Conservation (phyloP, 2,113 vertebrate genomes). For the Chionodraco myersi region DNA sequence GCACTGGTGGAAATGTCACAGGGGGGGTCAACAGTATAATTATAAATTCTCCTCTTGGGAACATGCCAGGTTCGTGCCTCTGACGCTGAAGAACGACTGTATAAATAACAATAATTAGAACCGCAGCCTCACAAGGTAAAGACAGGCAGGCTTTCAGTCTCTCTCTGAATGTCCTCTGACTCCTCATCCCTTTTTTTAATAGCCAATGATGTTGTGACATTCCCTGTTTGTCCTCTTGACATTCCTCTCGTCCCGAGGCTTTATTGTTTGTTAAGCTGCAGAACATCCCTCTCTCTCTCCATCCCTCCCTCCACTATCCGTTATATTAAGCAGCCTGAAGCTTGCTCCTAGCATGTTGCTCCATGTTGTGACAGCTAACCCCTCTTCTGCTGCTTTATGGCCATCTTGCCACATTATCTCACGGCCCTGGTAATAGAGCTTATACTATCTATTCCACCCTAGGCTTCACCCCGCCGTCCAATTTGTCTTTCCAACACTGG, state of each 20-base stretch:
- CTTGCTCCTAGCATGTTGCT: constrained; percentile 67
- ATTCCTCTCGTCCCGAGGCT: constrained; percentile 36
- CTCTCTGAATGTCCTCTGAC: background rate
- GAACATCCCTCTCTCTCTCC: constrained; percentile 30
- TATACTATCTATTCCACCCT: constrained; percentile 61
- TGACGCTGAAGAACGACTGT: background rate
- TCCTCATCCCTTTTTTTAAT: constrained; percentile 18
- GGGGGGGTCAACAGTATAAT: background rate
- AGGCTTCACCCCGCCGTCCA: constrained; percentile 52
- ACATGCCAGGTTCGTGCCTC: background rate
- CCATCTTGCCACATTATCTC: constrained; percentile 57
- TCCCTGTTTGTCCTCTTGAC: constrained; percentile 46
- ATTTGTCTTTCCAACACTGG: constrained; percentile 57
- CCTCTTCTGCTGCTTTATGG: constrained; percentile 65
- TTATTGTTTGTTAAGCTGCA: constrained; percentile 51
- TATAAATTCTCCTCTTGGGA: background rate
- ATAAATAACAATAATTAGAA: background rate
- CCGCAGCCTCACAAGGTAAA: background rate
- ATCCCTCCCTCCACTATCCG: constrained; percentile 47
- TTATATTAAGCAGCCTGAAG: constrained; percentile 65
- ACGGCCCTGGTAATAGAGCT: constrained; percentile 45
- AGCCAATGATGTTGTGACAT: constrained; percentile 17
- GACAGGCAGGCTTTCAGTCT: background rate
- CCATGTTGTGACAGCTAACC: constrained; percentile 63
- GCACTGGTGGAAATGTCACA: background rate